These are phyloP conservation scores for Actinostola sp. DNA, from an alignment of 92 coral and sea anemone species.

Conservation along the genomic window DNA sequence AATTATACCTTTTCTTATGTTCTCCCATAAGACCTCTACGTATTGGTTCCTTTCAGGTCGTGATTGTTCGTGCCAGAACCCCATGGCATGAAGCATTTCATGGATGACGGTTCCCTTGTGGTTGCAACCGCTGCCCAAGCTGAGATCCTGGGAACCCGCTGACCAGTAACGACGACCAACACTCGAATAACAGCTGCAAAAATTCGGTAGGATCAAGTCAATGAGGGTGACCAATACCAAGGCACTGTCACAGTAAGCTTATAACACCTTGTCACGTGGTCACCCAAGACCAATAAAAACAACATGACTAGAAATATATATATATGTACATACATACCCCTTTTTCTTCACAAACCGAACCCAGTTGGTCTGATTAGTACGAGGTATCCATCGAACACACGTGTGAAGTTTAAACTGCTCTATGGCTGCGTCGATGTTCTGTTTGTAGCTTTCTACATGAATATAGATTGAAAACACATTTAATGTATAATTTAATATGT, in stretches of 20 bases:
- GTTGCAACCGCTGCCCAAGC: conserved; percentile 78
- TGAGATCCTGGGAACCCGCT: conserved; percentile 68
- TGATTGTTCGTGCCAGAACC: conserved; percentile 96
- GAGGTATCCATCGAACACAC: conserved; percentile 64
- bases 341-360: conserved; percentile 48
- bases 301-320: not conserved
- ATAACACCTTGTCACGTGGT: too few species aligned
- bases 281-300: not conserved
- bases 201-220: too few species aligned
- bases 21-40: conserved; percentile 89
- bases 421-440: conserved; percentile 49
- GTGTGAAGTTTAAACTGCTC: conserved; percentile 55
- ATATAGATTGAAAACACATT: not conserved
- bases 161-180: conserved; percentile 69
- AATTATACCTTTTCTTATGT: conserved; percentile 57
- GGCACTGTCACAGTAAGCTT: not conserved
- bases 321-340: conserved; percentile 39
- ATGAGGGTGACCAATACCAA: not conserved
- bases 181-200: conserved; percentile 68
- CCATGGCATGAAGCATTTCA: conserved; percentile 89
- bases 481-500: not conserved
- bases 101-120: conserved; percentile 69
- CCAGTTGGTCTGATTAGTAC: conserved; percentile 56
- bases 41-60: conserved; percentile 81
- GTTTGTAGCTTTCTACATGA: conserved; percentile 14